Conservation (phyloP, 1,140 invertebrate genomes). For the Drosophila tsacasi region DNA sequence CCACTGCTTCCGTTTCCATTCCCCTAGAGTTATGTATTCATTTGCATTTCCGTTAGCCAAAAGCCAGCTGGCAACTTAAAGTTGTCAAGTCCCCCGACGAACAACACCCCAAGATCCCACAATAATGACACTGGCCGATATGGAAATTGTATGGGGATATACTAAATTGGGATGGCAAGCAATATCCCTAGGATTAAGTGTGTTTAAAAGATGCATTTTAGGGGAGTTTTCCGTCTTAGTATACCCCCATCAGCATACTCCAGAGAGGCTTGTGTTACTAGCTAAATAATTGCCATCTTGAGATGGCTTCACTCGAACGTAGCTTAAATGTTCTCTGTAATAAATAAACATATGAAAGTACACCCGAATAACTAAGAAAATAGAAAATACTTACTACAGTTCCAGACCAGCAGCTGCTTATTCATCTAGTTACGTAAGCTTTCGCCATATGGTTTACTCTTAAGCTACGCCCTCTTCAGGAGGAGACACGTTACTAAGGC, state of each 20-base stretch:
- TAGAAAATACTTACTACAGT: conserved; percentile 38
- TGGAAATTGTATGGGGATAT: conserved; percentile 11
- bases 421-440: conserved; percentile 63
- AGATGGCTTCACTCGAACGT: conserved; percentile 16
- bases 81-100: conserved; percentile 43
- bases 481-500: conserved; percentile 25
- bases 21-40: conserved; percentile 37
- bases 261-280: conserved; percentile 13
- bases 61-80: conserved; percentile 58
- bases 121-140: conserved; percentile 16
- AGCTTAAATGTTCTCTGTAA: conserved; percentile 48
- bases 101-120: conserved; percentile 16
- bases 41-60: conserved; percentile 63
- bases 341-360: conserved; percentile 4
- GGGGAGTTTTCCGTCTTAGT: background rate
- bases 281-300: conserved; percentile 11
- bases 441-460: conserved; percentile 44
- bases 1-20: conserved; percentile 10
- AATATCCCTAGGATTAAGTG: background rate
- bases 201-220: background rate
- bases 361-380: conserved; percentile 36
- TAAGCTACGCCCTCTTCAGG: conserved; percentile 31
- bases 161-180: background rate
- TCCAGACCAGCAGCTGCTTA: conserved; percentile 50
- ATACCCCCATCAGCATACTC: background rate